Evolutionary conservation across 2,113 vertebrate genomes (phyloP), one percentile per base, ranked within the genome.

Genomic region (Paraplagusia blochii): DNA sequence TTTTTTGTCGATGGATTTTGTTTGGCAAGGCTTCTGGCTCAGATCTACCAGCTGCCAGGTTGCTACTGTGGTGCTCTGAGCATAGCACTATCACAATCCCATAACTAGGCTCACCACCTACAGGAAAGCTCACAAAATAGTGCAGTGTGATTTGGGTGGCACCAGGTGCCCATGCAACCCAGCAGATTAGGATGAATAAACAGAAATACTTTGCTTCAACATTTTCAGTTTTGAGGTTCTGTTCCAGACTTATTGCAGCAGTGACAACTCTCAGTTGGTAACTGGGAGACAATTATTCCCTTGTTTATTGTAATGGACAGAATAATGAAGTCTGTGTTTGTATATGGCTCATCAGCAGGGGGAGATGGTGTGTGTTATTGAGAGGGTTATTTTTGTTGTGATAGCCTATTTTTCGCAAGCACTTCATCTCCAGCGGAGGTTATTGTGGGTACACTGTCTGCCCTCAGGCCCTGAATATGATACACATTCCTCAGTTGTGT

Each of bases 271-370:
- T 17, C 12, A 4, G 12, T 17, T 29, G 58, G 29, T 58, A 57
- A 69, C 60, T 63, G 60, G 53, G 62, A 68, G 59, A 39, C 22
- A 56, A 79, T 77, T 73, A 75, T 59, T 35, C 43, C 1, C 0
- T 33, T 67, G 35, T 67, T 40, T 69, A 16, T 72, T 68, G 69
- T 63, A 50, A 65, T 44, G 51, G 70, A 56, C 49, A 18, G 54
- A 55, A 71, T 76, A 57, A 61, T 43, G 40, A 50, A 42, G 56
- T 76, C 55, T 75, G 53, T 73, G 63, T 76, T 58, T 64, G 59
- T 39, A 13, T 54, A 43, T 43, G 55, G 15, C 43, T n/a, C 11
- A 7, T 40, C 35, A 53, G 56, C 39, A n/a, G 72, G 34, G 43
- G 38, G 46, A 47, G 22, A 29, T 29, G 22, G 34, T 19, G 35